A percentile compares a stretch with the other conserved stretches of the same genome.
Conservation (phyloP, 2,888 invertebrate genomes). For the Ophioninae sp. region DNA sequence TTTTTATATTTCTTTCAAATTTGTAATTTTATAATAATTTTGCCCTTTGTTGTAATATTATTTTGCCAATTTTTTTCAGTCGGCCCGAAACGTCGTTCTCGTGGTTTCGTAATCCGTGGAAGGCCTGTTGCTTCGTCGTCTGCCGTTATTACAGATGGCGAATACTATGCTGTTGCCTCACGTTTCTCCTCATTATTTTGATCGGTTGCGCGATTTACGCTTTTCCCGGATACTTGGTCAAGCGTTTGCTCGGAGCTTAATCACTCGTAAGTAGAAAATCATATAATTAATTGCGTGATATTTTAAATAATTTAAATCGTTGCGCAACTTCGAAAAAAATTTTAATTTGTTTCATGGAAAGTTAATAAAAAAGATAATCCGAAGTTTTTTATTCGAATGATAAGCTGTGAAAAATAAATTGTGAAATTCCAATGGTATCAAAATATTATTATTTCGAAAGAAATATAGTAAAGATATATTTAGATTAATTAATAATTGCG, state of each 20-base stretch:
- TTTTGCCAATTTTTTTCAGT: slow-evolving; percentile 80
- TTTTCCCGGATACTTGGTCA: slow-evolving; percentile 82
- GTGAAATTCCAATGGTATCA: no score
- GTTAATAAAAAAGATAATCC: background rate
- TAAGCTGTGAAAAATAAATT: background rate
- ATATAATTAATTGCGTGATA: background rate
- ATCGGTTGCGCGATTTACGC: slow-evolving; percentile 80
- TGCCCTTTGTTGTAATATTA: no score
- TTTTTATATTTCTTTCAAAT: no score
- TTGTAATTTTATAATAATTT: no score
- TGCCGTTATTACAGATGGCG: slow-evolving; percentile 80
- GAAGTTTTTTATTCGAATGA: background rate
- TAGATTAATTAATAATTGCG: no score
- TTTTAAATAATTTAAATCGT: background rate
- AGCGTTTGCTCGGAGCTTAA: slow-evolving; percentile 79
- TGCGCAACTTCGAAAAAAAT: background rate
- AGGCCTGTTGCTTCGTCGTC: slow-evolving; percentile 79
- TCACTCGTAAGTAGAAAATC: slow-evolving; percentile 35
- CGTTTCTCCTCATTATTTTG: slow-evolving; percentile 76
- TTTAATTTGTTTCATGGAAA: no score
- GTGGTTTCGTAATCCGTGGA: slow-evolving; percentile 83
- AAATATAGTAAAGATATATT: no score
- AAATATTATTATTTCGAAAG: no score
- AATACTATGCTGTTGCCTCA: slow-evolving; percentile 76
- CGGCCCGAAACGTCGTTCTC: slow-evolving; percentile 85